Conservation (phyloP, 2,888 invertebrate species). For the Erebia aethiops region DNA sequence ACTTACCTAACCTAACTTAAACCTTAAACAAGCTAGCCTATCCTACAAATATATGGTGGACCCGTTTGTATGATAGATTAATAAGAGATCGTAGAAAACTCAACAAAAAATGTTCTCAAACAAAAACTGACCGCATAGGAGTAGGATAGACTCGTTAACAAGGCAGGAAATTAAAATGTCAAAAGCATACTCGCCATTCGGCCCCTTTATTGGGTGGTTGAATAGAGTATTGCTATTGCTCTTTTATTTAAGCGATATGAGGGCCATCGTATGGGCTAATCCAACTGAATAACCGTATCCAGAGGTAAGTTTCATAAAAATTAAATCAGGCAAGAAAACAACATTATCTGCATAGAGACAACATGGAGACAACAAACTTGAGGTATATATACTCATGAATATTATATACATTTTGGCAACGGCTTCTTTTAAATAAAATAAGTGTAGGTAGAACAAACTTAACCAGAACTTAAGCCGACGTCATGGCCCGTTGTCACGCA, state of each 20-base stretch:
- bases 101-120: slow-evolving; percentile 2
- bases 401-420: not conserved
- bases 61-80: too few species aligned
- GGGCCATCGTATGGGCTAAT: too few species aligned
- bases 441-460: not conserved
- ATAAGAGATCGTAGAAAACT: not conserved
- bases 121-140: slow-evolving; percentile 37
- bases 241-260: slow-evolving; percentile 3
- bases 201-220: slow-evolving; percentile 26
- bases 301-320: too few species aligned
- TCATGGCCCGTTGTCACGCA: slow-evolving; percentile 30
- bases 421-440: slow-evolving; percentile 4
- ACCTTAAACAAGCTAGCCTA: too few species aligned
- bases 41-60: too few species aligned
- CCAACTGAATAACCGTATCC: not conserved
- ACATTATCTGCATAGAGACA: not conserved
- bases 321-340: not conserved
- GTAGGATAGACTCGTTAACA: slow-evolving; percentile 30
- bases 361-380: too few species aligned
- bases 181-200: slow-evolving; percentile 45
- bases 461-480: slow-evolving; percentile 10
- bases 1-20: too few species aligned
- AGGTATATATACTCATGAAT: not conserved
- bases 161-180: slow-evolving; percentile 74
- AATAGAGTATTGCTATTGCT: slow-evolving; percentile 2